Conservation (phyloP, 2,888 invertebrate species). For the Drosophila setosimentum region DNA sequence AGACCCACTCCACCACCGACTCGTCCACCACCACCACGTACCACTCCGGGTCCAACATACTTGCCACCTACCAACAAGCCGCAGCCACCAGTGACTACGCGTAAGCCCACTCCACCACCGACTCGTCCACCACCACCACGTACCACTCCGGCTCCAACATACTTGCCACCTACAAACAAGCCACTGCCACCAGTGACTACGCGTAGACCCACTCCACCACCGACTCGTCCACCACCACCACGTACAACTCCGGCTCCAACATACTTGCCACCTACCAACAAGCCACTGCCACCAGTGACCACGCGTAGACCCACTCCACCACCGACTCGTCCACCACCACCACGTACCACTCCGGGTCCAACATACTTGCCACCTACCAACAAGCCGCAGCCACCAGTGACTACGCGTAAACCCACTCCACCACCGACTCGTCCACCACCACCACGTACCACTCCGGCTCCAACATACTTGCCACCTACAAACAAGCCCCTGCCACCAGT, state of each 20-base stretch:
- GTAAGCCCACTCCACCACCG: slow-evolving; percentile 27
- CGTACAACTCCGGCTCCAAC: slow-evolving; percentile 52
- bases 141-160: background rate
- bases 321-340: slow-evolving; percentile 33
- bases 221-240: slow-evolving; percentile 21
- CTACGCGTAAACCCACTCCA: slow-evolving; percentile 1
- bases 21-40: slow-evolving; percentile 31
- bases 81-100: slow-evolving; percentile 53
- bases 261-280: slow-evolving; percentile 61
- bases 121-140: slow-evolving; percentile 3
- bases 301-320: slow-evolving; percentile 23
- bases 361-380: slow-evolving; percentile 17
- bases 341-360: slow-evolving; percentile 1
- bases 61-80: slow-evolving; percentile 60
- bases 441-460: slow-evolving; percentile 25
- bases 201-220: slow-evolving; percentile 8
- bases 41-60: slow-evolving; percentile 45
- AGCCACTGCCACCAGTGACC: slow-evolving; percentile 55
- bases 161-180: slow-evolving; percentile 4
- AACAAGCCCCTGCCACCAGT: slow-evolving; percentile 39
- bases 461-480: slow-evolving; percentile 31
- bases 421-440: slow-evolving; percentile 27
- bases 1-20: slow-evolving; percentile 20
- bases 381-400: slow-evolving; percentile 10
- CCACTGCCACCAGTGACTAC: slow-evolving; percentile 8